Percentiles rank a stretch among this genome's conserved stretches.
Conservation (phyloP, 2,888 invertebrate species). For the Pomacea canaliculata region DNA sequence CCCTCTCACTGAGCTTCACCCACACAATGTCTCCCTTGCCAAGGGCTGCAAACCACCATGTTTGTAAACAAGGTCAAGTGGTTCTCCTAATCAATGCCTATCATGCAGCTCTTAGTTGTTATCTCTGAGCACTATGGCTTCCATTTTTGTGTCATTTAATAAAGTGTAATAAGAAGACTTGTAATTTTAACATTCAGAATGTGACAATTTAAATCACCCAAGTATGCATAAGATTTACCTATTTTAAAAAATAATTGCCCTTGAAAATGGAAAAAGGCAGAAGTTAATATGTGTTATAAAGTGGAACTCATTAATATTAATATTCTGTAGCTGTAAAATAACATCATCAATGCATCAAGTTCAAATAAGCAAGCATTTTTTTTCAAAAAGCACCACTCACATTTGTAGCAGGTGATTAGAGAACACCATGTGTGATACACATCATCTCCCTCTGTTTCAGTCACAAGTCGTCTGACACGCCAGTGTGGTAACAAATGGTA, state of each 20-base stretch:
- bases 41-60: conserved; percentile 28
- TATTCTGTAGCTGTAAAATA: too few relatives aligned
- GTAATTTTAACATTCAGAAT: too few relatives aligned
- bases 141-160: not conserved
- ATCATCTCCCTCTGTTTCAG: conserved; percentile 9
- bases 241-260: too few relatives aligned
- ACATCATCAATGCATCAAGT: too few relatives aligned
- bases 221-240: too few relatives aligned
- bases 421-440: conserved; percentile 47
- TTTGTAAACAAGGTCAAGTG: not conserved
- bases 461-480: conserved; percentile 31
- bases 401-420: conserved; percentile 49
- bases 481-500: conserved; percentile 42
- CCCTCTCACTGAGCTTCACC: conserved; percentile 33
- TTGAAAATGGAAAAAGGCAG: too few relatives aligned
- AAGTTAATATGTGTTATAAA: too few relatives aligned
- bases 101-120: too few relatives aligned
- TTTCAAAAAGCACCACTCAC: conserved; percentile 34
- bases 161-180: not conserved
- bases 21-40: conserved; percentile 38
- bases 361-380: too few relatives aligned
- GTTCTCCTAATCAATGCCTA: not conserved
- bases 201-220: too few relatives aligned
- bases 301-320: too few relatives aligned
- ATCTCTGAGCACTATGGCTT: too few relatives aligned